A percentile compares a stretch with the other conserved stretches of the same genome.
These are phyloP conservation scores for Lepus timidus DNA, from an alignment of 2,113 vertebrate species.

Conservation along the genomic window DNA sequence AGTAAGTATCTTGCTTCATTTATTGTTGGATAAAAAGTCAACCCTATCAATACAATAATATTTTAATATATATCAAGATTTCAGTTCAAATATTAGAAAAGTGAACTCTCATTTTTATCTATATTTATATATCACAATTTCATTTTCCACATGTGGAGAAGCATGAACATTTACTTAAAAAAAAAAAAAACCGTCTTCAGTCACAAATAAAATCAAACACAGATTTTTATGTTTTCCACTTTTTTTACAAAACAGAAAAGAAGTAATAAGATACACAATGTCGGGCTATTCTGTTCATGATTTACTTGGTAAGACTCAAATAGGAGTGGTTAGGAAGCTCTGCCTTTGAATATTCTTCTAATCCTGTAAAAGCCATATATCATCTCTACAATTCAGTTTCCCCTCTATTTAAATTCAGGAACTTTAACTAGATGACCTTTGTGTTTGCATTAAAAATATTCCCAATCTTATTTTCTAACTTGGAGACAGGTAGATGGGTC, in stretches of 20 bases:
- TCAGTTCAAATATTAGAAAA: not conserved
- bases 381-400: not conserved
- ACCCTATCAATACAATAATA: not conserved
- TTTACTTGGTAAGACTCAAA: not conserved
- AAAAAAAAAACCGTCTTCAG: not conserved
- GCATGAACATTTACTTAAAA: not conserved
- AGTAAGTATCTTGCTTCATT: not conserved
- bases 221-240: not conserved
- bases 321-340: fast-evolving
- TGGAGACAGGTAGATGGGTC: not conserved
- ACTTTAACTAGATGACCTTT: not conserved
- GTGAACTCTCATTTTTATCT: not conserved
- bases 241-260: not conserved
- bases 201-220: not conserved
- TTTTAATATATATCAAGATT: not conserved
- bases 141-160: not conserved
- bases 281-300: not conserved
- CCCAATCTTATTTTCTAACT: not conserved
- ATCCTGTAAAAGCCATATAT: not conserved
- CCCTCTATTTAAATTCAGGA: not conserved
- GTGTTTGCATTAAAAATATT: not conserved
- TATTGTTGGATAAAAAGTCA: not conserved
- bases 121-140: not conserved
- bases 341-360: fast-evolving
- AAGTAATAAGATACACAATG: not conserved